Evolutionary conservation across 2,888 invertebrate species (phyloP).

Genomic region (Chrysolina haemoptera): DNA sequence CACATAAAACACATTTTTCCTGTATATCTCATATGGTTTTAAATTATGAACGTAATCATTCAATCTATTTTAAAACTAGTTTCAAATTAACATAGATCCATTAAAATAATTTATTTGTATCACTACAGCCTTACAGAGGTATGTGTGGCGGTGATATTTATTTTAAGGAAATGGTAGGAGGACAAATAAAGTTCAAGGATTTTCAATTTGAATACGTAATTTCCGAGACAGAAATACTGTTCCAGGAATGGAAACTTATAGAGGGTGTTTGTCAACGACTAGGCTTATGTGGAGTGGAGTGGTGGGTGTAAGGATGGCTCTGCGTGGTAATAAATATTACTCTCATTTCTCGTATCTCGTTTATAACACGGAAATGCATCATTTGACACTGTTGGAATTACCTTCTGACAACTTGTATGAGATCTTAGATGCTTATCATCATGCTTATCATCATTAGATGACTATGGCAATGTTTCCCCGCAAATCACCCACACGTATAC

Average conservation of each 20-base stretch:
- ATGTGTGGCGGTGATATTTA: constrained; percentile 33
- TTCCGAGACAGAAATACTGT: constrained; percentile 13
- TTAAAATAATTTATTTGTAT: constrained; percentile 41
- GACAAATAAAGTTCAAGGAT: constrained; percentile 42
- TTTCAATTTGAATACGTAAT: constrained; percentile 30
- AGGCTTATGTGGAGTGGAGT: background rate
- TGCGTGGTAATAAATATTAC: no score
- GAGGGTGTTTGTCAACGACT: constrained; percentile 1
- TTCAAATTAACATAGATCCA: constrained; percentile 38
- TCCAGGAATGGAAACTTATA: background rate
- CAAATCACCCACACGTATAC: no score
- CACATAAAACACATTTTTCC: constrained; percentile 21
- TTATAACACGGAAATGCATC: no score
- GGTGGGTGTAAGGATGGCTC: background rate
- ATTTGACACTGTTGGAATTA: no score
- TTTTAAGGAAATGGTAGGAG: constrained; percentile 36
- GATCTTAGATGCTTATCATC: no score
- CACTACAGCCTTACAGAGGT: constrained; percentile 25
- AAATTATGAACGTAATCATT: constrained; percentile 33
- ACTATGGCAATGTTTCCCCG: no score
- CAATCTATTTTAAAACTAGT: constrained; percentile 38
- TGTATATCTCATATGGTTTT: constrained; percentile 17
- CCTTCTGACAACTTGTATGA: no score
- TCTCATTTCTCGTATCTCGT: no score
- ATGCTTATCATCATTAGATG: no score